Conservation (phyloP, 2,797 vertebrate species). For the Apogon talboti region DNA sequence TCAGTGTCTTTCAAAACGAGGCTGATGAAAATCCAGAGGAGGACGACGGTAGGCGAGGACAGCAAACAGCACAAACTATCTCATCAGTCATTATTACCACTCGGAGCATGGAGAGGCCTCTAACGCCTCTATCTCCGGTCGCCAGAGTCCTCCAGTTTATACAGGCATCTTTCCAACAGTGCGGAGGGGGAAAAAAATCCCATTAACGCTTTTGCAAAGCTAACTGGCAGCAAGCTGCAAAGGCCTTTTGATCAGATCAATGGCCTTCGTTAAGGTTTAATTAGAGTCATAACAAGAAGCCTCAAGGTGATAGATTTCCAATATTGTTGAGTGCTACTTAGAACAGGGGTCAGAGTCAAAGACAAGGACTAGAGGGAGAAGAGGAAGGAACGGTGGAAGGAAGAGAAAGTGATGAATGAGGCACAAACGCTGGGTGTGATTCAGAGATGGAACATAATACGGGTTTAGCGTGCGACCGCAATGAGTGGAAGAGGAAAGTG, state of each 20-base stretch:
- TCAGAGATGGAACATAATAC: constrained; percentile 39
- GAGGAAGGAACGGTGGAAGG: constrained; percentile 9
- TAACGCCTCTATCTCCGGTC: constrained; percentile 23
- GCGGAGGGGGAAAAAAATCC: constrained; percentile 38
- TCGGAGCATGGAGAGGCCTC: constrained; percentile 8
- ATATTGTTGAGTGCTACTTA: constrained; percentile 61
- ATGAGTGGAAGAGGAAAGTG: constrained; percentile 52
- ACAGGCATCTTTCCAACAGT: constrained; percentile 33
- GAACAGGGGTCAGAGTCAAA: constrained; percentile 62
- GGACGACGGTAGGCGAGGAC: not conserved
- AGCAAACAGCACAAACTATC: constrained; percentile 3
- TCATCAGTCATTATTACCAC: constrained; percentile 38
- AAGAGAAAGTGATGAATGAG: constrained; percentile 48
- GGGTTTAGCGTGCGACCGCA: constrained; percentile 49
- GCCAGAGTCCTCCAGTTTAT: constrained; percentile 12
- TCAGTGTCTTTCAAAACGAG: not conserved
- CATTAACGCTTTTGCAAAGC: constrained; percentile 41
- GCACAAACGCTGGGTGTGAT: constrained; percentile 23
- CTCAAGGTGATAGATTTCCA: constrained; percentile 75
- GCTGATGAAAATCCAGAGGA: constrained; percentile 6
- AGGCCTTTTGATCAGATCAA: constrained; percentile 65
- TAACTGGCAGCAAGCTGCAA: constrained; percentile 50
- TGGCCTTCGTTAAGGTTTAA: constrained; percentile 79
- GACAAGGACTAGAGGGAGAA: constrained; percentile 36
- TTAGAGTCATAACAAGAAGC: constrained; percentile 78